Evolutionary conservation across 2,113 vertebrate genomes (phyloP), one percentile per base, ranked within the genome.

Genomic region (Caretta caretta): DNA sequence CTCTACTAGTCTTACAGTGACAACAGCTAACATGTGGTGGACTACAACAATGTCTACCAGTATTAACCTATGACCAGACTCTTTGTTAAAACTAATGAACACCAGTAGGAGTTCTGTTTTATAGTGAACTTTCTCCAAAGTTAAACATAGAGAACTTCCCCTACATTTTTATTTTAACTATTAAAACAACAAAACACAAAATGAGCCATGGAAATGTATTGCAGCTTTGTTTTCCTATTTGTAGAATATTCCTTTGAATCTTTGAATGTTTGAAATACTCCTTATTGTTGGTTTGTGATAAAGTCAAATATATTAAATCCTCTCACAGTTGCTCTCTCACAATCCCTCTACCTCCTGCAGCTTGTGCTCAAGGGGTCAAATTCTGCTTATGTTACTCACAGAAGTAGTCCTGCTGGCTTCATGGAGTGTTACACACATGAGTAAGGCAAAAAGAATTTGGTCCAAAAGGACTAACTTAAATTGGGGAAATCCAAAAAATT

Each of bases 31-130:
- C 86, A 94, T 95, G 81, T 90, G 90, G 86, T 95, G 54, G 90
- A 78, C 85, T 91, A 79, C 90, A 87, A 56, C 80, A 94, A 80
- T 5, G 1, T 90, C 82, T 76, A 94, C 83, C 25, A 72, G 69
- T 57, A 92, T 90, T 96, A 97, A 97, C 90, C 95, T 94, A 93
- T 92, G 84, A 96, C 93, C 94, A 93, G 93, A 72, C 87, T 86
- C 86, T 94, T 94, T 92, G 89, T 97, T 95, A 97, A 95, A 97
- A 94, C 48, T 97, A 97, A 97, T 93, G 95, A 96, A 97, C 90
- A 83, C 89, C 95, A 93, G 95, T 81, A 93, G 93, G 90, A 72
- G 83, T 65, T 89, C 90, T 91, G 69, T 90, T 97, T 98, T 96
- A 96, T 93, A 88, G 87, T 42, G 59, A n/a, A 79, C 31, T 90